Percentiles rank a stretch among this genome's conserved stretches.
These are phyloP conservation scores for Maniola jurtina DNA, from an alignment of 1,140 invertebrate genomes.

Conservation along the genomic window DNA sequence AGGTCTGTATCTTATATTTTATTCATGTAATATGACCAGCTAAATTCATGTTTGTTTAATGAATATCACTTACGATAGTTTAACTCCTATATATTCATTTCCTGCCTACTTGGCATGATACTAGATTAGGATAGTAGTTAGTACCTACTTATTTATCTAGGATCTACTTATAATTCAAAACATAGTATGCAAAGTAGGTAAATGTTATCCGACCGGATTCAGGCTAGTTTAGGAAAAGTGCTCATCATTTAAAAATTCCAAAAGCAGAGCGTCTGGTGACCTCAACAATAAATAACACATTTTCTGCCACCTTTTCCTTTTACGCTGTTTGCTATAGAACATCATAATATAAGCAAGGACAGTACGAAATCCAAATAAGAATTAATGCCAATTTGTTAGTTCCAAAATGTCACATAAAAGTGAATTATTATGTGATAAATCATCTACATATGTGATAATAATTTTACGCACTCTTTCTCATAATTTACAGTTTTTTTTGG, in stretches of 20 bases:
- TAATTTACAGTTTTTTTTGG: background rate
- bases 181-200: too few species aligned
- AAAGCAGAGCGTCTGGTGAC: background rate
- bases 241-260: background rate
- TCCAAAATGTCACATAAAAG: slow-evolving; percentile 1
- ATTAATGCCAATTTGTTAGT: background rate
- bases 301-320: background rate
- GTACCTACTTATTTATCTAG: too few species aligned
- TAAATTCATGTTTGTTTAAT: too few species aligned
- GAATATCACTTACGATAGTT: too few species aligned
- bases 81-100: too few species aligned
- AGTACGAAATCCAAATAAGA: background rate
- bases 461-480: background rate
- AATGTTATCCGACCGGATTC: background rate
- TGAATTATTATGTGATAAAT: background rate
- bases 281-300: background rate
- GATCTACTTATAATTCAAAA: too few species aligned
- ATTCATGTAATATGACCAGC: too few species aligned
- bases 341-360: background rate
- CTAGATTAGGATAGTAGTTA: too few species aligned
- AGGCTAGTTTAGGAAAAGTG: background rate
- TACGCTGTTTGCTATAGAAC: background rate
- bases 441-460: background rate
- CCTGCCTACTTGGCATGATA: too few species aligned
- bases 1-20: too few species aligned